phyloP scores from a whole-genome alignment of 2,113 vertebrate genomes.

The Clarias batrachus region DNA sequence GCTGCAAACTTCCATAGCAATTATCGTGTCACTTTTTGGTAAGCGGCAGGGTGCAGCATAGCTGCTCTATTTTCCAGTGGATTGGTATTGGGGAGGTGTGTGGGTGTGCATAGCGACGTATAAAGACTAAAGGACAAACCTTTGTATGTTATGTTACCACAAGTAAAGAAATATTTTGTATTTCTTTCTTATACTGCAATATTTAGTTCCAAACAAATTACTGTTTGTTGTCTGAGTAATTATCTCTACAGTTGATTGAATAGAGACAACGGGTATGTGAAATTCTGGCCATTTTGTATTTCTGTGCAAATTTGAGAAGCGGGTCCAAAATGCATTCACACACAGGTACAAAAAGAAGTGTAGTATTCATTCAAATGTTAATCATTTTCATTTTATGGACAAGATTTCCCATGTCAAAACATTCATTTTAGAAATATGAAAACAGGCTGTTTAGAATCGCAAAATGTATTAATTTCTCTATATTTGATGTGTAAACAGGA shows the following conservation, averaged over 20 bases:
- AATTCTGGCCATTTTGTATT: background rate
- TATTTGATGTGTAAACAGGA: background rate
- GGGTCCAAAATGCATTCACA: background rate
- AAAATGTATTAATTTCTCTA: background rate
- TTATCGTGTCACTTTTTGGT: slow-evolving; percentile 18
- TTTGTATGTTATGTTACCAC: background rate
- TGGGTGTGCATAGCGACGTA: background rate
- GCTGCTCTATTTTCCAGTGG: background rate
- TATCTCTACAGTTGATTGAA: background rate
- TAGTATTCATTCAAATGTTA: background rate
- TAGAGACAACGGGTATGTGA: background rate
- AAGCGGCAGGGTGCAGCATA: slow-evolving; percentile 29
- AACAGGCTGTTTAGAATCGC: background rate
- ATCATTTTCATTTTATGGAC: background rate
- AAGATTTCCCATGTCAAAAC: no score
- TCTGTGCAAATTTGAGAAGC: background rate
- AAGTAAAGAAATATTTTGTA: background rate
- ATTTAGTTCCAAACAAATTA: background rate
- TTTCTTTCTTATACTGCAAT: background rate
- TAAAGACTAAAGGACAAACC: background rate
- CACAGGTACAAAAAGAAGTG: background rate
- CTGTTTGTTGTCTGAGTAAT: background rate
- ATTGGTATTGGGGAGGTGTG: background rate
- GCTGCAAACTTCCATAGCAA: slow-evolving; percentile 25
- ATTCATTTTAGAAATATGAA: background rate